Conservation (phyloP, 2,888 invertebrate genomes). For the Cosmopolites sordidus region DNA sequence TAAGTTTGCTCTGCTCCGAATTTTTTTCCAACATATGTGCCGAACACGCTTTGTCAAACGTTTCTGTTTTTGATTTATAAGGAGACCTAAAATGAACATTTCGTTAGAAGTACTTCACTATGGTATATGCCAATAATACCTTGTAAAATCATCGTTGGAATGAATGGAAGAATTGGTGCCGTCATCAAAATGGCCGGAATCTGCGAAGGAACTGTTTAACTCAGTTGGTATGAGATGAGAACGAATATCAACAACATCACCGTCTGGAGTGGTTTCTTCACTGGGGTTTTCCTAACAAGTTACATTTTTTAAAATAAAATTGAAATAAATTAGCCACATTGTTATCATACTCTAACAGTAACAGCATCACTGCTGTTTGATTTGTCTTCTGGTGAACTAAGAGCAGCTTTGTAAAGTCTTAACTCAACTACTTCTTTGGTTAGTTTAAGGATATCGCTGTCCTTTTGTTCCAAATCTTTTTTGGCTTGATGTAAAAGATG, state of each 20-base stretch:
- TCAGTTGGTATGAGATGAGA: constrained; percentile 45
- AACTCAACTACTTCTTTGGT: constrained; percentile 69
- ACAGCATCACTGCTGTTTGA: constrained; percentile 50
- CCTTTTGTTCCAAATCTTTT: constrained; percentile 73
- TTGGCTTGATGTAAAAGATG: constrained; percentile 67
- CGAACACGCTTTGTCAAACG: constrained; percentile 38
- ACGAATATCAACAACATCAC: constrained; percentile 30
- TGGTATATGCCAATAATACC: constrained; percentile 23
- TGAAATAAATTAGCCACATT: not conserved
- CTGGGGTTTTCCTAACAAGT: constrained; percentile 56
- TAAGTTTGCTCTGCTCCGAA: constrained; percentile 63
- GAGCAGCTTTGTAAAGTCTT: constrained; percentile 72
- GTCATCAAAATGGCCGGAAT: constrained; percentile 85
- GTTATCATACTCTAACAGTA: constrained; percentile 54
- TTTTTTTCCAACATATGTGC: constrained; percentile 48
- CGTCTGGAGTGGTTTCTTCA: constrained; percentile 47
- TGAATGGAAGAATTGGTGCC: constrained; percentile 69
- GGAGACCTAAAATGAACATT: constrained; percentile 29
- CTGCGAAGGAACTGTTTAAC: constrained; percentile 74
- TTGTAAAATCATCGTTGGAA: constrained; percentile 58
- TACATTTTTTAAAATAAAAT: not conserved
- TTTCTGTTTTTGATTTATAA: constrained; percentile 31
- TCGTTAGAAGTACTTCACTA: not conserved
- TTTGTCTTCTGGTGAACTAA: constrained; percentile 75
- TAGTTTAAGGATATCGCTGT: constrained; percentile 70